Percentiles rank a stretch among this genome's conserved stretches.
phyloP scores from a whole-genome alignment of 2,888 invertebrate genomes.

The Tenodera sinensis region DNA sequence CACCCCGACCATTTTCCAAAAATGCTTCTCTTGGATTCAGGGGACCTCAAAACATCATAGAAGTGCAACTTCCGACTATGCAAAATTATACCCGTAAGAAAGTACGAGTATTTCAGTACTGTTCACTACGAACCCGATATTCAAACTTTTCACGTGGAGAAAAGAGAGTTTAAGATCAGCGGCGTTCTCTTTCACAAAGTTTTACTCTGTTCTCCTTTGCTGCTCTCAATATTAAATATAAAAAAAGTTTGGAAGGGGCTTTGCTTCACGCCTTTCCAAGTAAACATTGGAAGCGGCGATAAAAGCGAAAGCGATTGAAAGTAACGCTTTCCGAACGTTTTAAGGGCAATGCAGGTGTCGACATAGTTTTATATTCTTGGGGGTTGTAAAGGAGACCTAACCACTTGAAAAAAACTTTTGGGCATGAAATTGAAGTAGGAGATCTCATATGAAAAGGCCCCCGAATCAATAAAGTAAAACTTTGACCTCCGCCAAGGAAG shows the following conservation, averaged over 20 bases:
- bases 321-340: neutral
- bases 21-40: too few species aligned
- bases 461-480: conserved; percentile 17
- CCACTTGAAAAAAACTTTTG: neutral
- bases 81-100: too few species aligned
- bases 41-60: too few species aligned
- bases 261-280: neutral
- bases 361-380: neutral
- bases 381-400: neutral
- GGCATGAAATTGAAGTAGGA: neutral
- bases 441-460: conserved; percentile 3
- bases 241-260: neutral
- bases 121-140: too few species aligned
- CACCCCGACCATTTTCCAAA: too few species aligned
- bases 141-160: too few species aligned
- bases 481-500: neutral
- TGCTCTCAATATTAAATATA: neutral
- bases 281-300: neutral
- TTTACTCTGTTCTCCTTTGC: neutral
- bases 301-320: neutral
- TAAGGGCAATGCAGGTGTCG: conserved; percentile 1
- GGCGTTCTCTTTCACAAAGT: neutral
- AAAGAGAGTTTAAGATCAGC: too few species aligned
- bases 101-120: too few species aligned
- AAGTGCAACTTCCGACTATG: too few species aligned